Conservation (phyloP, 1,140 invertebrate genomes). For the Zaprionus vittiger region DNA sequence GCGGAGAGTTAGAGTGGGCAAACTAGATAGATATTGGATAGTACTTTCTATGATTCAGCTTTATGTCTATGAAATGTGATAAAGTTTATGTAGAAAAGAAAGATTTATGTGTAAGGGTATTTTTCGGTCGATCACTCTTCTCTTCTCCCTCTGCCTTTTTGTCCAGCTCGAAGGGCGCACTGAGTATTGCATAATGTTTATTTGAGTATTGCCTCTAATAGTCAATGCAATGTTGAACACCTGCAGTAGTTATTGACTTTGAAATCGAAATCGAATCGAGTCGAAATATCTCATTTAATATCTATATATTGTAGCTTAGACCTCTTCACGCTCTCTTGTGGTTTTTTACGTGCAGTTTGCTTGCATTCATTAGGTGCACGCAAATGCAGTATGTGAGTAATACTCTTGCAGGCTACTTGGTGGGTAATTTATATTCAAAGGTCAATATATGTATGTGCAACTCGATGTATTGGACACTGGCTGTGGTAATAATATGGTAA, state of each 20-base stretch:
- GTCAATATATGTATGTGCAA: slow-evolving; percentile 47
- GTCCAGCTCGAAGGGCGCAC: slow-evolving; percentile 51
- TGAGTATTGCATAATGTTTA: slow-evolving; percentile 65
- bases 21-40: too few relatives aligned
- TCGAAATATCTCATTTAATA: slow-evolving; percentile 43
- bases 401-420: background rate
- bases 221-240: slow-evolving; percentile 48
- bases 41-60: background rate
- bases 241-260: slow-evolving; percentile 58
- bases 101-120: too few relatives aligned
- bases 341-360: slow-evolving; percentile 28
- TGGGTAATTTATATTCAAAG: slow-evolving; percentile 53
- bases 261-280: slow-evolving; percentile 41
- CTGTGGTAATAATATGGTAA: slow-evolving; percentile 6
- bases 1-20: background rate
- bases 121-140: background rate
- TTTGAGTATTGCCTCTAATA: slow-evolving; percentile 21
- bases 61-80: background rate
- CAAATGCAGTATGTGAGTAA: slow-evolving; percentile 50
- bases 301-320: background rate
- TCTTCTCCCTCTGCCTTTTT: background rate
- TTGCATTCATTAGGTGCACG: slow-evolving; percentile 70
- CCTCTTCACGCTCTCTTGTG: slow-evolving; percentile 39
- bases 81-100: too few relatives aligned
- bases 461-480: background rate